Percentiles rank a stretch among this genome's conserved stretches.
Evolutionary conservation across 1,140 invertebrate species (phyloP).

Genomic region (Popillia japonica): DNA sequence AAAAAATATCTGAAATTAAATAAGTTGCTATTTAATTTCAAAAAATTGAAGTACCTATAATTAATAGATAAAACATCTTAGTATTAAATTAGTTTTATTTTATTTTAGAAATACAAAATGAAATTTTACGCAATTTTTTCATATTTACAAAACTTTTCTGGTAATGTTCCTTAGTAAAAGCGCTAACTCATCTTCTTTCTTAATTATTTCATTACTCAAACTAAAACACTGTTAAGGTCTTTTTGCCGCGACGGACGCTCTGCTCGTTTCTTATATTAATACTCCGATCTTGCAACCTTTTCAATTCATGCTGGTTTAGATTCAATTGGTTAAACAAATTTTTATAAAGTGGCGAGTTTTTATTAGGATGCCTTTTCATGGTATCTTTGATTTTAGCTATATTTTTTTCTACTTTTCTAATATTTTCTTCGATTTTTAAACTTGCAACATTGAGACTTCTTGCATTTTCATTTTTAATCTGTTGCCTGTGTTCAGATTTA

Average conservation of each 20-base stretch:
- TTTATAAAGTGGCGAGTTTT: conserved; percentile 64
- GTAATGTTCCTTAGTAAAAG: too few species aligned
- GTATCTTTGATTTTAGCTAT: conserved; percentile 72
- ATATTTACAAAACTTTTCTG: too few species aligned
- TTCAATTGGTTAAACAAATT: conserved; percentile 68
- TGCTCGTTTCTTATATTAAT: conserved; percentile 74
- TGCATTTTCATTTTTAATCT: conserved; percentile 68
- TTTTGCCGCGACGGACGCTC: conserved; percentile 71
- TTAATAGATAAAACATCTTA: too few species aligned
- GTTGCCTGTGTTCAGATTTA: conserved; percentile 50
- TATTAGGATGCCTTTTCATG: conserved; percentile 68
- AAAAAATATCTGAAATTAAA: too few species aligned
- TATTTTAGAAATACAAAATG: too few species aligned
- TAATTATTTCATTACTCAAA: conserved; percentile 24
- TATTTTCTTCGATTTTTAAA: conserved; percentile 77
- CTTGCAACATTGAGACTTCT: conserved; percentile 78
- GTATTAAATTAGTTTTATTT: too few species aligned
- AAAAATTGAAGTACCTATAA: too few species aligned
- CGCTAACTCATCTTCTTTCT: too few species aligned
- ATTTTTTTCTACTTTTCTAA: conserved; percentile 72
- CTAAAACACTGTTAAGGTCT: conserved; percentile 74
- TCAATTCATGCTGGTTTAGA: conserved; percentile 69
- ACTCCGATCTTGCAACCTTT: conserved; percentile 67
- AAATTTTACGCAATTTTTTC: too few species aligned
- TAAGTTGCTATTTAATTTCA: too few species aligned